Base-by-base conservation (phyloP, 1,140 invertebrate species). In the Lepidurus apus region DNA sequence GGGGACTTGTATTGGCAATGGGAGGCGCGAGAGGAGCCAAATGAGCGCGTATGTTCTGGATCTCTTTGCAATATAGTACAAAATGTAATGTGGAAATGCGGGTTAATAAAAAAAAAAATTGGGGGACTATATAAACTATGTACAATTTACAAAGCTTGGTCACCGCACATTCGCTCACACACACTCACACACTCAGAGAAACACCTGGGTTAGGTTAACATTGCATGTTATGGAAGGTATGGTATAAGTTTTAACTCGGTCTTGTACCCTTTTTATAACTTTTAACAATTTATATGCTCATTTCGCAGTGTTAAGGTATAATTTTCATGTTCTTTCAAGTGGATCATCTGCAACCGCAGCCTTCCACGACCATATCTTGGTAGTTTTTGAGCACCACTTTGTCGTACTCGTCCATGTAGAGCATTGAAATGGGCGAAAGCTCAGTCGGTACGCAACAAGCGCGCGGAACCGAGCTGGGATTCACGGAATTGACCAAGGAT, bases 361-460 rank as follows among this genome's bases (percentile, higher is more conserved):
- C 93, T 80, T 93, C 89, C 76, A 97, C 95, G 80, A 94, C 91
- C 96, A 98, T 98, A 85, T 98, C 95, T 85, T 96, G 93, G 87
- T 98, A 98, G 87, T 96, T 97, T 87, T 98, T 98, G 79, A 98
- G 89, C 82, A 97, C 94, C 82, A 97, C 94, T 85, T 95, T 96
- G 85, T 94, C 92, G 84, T 93, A 91, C 85, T 95, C 93, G 86
- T 98, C 95, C 82, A 95, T 88, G 86, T 98, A 98, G 76, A 98
- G 90, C 92, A 98, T 95, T 13, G 94, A 96, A 83, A 98, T 95
- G 80, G 93, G 89, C 74, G 92, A 92, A 45, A 97, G 89, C 82
- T 93, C 90, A 65, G 95, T 97, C 7, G 95, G 95, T 42, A 97
- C 94, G 86, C 96, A 98, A 86, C 95, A 97, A 45, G 95, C 92